A percentile compares a stretch with the other conserved stretches of the same genome.
These are phyloP conservation scores for Tinea semifulvella DNA, from an alignment of 2,888 invertebrate genomes.

Conservation along the genomic window DNA sequence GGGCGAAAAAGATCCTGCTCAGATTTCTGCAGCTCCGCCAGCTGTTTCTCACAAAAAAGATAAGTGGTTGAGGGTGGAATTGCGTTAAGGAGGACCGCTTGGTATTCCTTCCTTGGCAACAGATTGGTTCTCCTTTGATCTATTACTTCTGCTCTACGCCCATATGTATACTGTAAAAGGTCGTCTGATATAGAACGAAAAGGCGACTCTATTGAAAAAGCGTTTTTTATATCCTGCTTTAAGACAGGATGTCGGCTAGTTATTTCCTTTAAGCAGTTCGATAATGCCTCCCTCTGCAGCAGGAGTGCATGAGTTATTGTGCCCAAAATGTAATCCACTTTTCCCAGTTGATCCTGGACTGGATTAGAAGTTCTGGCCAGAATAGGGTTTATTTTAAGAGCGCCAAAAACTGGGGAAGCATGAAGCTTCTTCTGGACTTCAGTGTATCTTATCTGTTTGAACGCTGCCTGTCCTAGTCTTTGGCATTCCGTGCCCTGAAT, in stretches of 20 bases:
- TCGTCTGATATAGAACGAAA: slow-evolving; percentile 17
- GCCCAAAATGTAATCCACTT: slow-evolving; percentile 10
- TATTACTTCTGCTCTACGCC: slow-evolving; percentile 18
- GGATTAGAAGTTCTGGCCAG: slow-evolving; percentile 12
- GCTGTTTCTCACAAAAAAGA: slow-evolving; percentile 16
- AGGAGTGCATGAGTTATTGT: slow-evolving; percentile 18
- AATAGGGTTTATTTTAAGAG: slow-evolving; percentile 16
- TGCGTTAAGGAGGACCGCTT: slow-evolving; percentile 14
- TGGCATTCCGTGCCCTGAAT: slow-evolving; percentile 19
- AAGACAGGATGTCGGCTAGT: neutral
- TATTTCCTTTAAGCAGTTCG: neutral
- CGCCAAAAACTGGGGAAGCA: slow-evolving; percentile 9
- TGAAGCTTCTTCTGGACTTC: slow-evolving; percentile 12
- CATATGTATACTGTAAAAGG: slow-evolving; percentile 19
- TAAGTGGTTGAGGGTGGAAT: slow-evolving; percentile 18
- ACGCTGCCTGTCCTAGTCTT: slow-evolving; percentile 15
- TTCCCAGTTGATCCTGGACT: neutral
- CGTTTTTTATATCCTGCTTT: slow-evolving; percentile 3
- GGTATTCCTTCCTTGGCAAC: slow-evolving; percentile 15
- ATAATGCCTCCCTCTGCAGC: neutral
- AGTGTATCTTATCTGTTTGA: slow-evolving; percentile 15
- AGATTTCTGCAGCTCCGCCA: slow-evolving; percentile 5
- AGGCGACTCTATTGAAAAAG: slow-evolving; percentile 12
- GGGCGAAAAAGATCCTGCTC: slow-evolving; percentile 6
- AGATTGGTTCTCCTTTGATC: slow-evolving; percentile 17